These are phyloP conservation scores for Cheumatopsyche charites DNA, from an alignment of 1,140 invertebrate genomes.

Conservation along the genomic window DNA sequence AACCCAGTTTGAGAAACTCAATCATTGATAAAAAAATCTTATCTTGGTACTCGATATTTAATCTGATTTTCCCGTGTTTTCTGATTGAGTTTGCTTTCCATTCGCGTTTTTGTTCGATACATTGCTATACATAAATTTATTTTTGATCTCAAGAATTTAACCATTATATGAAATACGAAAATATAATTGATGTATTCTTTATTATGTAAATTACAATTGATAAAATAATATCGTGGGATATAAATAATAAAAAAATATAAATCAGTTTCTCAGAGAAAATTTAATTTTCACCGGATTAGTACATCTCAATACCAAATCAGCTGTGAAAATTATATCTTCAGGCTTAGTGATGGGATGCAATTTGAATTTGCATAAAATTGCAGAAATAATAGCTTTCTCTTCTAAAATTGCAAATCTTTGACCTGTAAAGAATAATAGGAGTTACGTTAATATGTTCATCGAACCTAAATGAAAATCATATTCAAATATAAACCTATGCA, in stretches of 20 bases:
- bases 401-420: conserved; percentile 78
- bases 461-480: neutral
- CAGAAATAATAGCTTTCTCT: conserved; percentile 70
- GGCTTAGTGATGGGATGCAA: conserved; percentile 61
- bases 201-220: too few relatives aligned
- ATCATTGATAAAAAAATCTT: too few relatives aligned
- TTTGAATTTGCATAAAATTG: conserved; percentile 68
- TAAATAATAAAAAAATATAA: neutral
- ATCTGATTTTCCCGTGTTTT: too few relatives aligned
- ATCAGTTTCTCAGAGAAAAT: conserved; percentile 30
- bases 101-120: too few relatives aligned
- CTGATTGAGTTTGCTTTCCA: too few relatives aligned
- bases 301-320: conserved; percentile 65
- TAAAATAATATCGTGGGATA: too few relatives aligned
- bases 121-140: too few relatives aligned
- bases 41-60: too few relatives aligned
- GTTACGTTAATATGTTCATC: neutral
- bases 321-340: conserved; percentile 61
- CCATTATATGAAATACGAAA: too few relatives aligned
- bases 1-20: too few relatives aligned
- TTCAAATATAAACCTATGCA: conserved; percentile 66
- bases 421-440: conserved; percentile 51
- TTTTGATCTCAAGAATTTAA: too few relatives aligned
- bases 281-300: conserved; percentile 54
- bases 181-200: too few relatives aligned